phyloP scores from a whole-genome alignment of 2,113 vertebrate species.

The Halichoerus grypus region DNA sequence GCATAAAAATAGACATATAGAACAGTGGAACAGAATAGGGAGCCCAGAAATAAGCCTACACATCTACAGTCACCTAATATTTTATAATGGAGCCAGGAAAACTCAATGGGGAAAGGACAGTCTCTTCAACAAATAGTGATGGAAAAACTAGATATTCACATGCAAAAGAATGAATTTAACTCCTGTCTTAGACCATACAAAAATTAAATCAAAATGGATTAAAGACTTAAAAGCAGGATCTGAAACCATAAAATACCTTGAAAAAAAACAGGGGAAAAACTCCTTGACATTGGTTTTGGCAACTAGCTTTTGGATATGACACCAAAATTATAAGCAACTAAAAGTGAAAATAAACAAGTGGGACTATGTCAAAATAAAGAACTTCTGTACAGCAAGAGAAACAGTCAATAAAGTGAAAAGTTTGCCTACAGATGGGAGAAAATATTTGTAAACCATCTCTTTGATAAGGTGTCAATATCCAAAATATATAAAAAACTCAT shows the following conservation, averaged over 20 bases:
- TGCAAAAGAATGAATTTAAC: background rate
- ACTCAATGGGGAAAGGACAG: background rate
- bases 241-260: background rate
- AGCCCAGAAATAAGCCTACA: background rate
- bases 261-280: background rate
- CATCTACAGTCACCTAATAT: background rate
- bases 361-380: background rate
- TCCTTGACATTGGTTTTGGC: background rate
- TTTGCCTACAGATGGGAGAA: background rate
- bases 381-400: background rate
- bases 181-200: background rate
- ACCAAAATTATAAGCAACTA: background rate
- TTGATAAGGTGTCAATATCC: background rate
- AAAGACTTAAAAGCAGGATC: background rate
- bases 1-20: background rate
- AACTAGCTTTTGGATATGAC: background rate
- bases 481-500: background rate
- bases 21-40: background rate
- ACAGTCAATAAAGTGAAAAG: background rate
- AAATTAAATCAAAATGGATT: background rate
- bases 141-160: background rate
- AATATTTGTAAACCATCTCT: background rate
- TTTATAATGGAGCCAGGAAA: background rate
- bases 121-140: background rate
- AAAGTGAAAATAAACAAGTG: background rate